Conservation (phyloP, 2,888 invertebrate genomes). For the Chrysotoxum bicinctum region DNA sequence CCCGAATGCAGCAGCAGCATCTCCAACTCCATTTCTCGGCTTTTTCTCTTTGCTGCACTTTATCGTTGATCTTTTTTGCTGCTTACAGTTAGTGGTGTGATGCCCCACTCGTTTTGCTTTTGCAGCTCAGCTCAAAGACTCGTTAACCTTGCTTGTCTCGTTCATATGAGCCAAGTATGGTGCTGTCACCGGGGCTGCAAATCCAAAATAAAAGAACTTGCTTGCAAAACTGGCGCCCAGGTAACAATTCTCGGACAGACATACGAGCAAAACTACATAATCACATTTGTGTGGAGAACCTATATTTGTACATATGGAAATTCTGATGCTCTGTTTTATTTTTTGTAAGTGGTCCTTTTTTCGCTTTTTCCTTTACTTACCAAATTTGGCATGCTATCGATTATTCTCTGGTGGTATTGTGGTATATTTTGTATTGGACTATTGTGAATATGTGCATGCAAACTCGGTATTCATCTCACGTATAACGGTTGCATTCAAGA, state of each 20-base stretch:
- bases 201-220: conserved; percentile 37
- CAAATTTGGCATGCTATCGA: conserved; percentile 65
- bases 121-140: conserved; percentile 54
- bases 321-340: conserved; percentile 10
- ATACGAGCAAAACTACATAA: not conserved
- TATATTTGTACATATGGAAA: not conserved
- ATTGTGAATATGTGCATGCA: conserved; percentile 20
- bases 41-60: conserved; percentile 35
- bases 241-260: conserved; percentile 46
- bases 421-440: conserved; percentile 15
- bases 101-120: conserved; percentile 63
- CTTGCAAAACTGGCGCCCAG: conserved; percentile 65
- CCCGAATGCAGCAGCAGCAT: conserved; percentile 3
- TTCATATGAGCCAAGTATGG: conserved; percentile 63
- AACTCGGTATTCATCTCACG: conserved; percentile 38
- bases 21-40: not conserved
- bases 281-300: not conserved
- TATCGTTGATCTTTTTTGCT: conserved; percentile 6
- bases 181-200: conserved; percentile 66
- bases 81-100: not conserved
- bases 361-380: conserved; percentile 24
- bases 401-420: conserved; percentile 25
- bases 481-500: conserved; percentile 51
- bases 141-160: conserved; percentile 70
- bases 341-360: conserved; percentile 3